Base-by-base conservation (phyloP, 1,140 invertebrate genomes). In the Drosophila pseudoobscura region DNA sequence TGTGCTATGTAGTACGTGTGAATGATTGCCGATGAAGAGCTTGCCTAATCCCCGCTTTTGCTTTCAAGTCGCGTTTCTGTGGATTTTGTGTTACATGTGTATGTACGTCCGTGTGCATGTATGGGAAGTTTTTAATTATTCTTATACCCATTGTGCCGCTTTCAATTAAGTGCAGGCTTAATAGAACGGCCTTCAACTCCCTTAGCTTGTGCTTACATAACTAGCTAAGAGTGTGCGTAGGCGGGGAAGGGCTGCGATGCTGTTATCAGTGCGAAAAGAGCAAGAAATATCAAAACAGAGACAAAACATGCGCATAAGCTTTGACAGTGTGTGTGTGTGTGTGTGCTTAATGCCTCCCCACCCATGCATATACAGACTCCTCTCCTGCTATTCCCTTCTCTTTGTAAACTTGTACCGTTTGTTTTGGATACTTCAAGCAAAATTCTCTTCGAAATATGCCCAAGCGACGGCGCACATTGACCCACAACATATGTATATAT, bases 151-250 rank as follows among this genome's bases (percentile, higher is more conserved):
- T 35, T 55, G 41, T 24, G 15, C 26, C n/a, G 24, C 24, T 11
- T 17, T 51, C n/a, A 53, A 73, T 54, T 47, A 11, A 45, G 62
- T 47, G 13, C 6, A 29, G 31, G 63, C 75, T 75, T 79, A 80
- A 84, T 39, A 64, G 71, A 84, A 83, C 80, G 80, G 63, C 80
- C 80, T 83, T 83, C 76, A 76, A 64, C 59, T 22, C 35, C 29
- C 17, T 41, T 15, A 2, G 20, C 29, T 55, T 46, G 56, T 0
- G 66, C 59, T 80, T 80, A 80, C 70, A 72, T 80, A 80, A 80
- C 52, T 22, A 29, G 20, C 1, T 49, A 22, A 24, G 43, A 43
- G 49, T 8, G 15, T 8, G 8, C n/a, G 17, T 9, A 45, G 9
- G n/a, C 6, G 6, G n/a, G 43, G 35, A 39, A 39, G 35, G 7